Evolutionary conservation across 2,797 vertebrate genomes (phyloP).

Genomic region (Poliocrania exsul): DNA sequence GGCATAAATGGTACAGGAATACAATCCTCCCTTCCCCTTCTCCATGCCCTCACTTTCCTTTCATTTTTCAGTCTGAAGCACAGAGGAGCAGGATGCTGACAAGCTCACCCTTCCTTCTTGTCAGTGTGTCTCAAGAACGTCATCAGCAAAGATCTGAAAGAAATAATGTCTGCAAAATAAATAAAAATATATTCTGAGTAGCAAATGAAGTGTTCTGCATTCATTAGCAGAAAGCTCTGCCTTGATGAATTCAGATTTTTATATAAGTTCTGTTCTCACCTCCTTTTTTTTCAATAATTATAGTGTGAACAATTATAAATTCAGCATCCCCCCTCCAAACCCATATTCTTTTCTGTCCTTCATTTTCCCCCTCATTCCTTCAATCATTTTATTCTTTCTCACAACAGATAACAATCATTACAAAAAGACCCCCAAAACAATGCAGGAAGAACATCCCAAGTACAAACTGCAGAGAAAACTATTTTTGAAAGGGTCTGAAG

Average conservation of each 20-base stretch:
- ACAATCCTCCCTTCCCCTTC: neutral
- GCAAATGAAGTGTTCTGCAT: neutral
- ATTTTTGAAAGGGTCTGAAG: neutral
- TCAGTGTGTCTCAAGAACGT: neutral
- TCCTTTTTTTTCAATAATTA: neutral
- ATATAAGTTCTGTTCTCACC: neutral
- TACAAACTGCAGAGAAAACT: neutral
- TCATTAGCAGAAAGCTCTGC: neutral
- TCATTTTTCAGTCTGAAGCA: neutral
- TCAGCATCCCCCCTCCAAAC: neutral
- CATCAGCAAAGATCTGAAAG: neutral
- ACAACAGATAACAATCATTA: neutral
- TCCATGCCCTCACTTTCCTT: neutral
- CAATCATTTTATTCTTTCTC: neutral
- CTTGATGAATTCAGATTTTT: neutral
- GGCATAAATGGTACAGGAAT: neutral
- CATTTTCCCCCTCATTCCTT: neutral
- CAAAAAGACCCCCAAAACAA: neutral
- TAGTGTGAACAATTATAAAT: neutral
- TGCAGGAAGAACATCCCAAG: rapidly evolving
- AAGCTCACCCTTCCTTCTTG: neutral
- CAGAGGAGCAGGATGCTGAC: neutral
- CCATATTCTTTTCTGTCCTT: neutral
- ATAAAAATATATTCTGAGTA: neutral
- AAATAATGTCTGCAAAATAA: neutral